phyloP scores from a whole-genome alignment of 2,797 vertebrate species.

The Tolypeutes matacus region DNA sequence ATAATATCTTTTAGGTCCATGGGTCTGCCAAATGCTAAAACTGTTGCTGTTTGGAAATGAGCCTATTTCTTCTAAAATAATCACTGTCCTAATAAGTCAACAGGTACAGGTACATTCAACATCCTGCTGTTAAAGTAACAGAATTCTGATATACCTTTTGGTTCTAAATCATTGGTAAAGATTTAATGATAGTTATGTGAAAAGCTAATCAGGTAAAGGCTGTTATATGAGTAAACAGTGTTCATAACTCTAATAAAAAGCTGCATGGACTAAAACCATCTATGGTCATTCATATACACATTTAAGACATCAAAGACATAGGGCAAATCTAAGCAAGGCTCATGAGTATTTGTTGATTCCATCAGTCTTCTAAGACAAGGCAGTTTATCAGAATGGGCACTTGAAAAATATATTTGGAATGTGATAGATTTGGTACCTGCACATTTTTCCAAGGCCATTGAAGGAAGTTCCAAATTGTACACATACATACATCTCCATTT shows the following conservation, averaged over 20 bases:
- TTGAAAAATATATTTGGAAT: background rate
- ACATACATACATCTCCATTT: background rate
- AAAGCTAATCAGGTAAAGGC: background rate
- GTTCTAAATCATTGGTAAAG: constrained; percentile 40
- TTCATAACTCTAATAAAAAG: constrained; percentile 5
- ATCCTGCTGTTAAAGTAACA: background rate
- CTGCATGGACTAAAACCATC: background rate
- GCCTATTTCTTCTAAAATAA: background rate
- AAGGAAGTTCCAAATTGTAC: background rate
- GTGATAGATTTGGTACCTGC: background rate
- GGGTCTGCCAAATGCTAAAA: constrained; percentile 31
- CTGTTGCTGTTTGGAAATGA: background rate
- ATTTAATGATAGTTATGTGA: background rate
- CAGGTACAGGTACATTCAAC: background rate
- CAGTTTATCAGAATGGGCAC: background rate
- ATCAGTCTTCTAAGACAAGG: background rate
- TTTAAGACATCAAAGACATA: background rate
- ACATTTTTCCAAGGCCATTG: background rate
- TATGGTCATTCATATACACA: background rate
- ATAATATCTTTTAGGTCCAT: background rate
- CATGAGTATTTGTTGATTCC: background rate
- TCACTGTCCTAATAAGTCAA: constrained; percentile 32
- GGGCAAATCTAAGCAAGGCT: background rate
- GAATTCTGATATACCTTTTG: background rate
- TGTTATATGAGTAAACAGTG: background rate